Evolutionary conservation across 2,888 invertebrate genomes (phyloP), one percentile per base, ranked within the genome.

Genomic region (Teleogryllus oceanicus): DNA sequence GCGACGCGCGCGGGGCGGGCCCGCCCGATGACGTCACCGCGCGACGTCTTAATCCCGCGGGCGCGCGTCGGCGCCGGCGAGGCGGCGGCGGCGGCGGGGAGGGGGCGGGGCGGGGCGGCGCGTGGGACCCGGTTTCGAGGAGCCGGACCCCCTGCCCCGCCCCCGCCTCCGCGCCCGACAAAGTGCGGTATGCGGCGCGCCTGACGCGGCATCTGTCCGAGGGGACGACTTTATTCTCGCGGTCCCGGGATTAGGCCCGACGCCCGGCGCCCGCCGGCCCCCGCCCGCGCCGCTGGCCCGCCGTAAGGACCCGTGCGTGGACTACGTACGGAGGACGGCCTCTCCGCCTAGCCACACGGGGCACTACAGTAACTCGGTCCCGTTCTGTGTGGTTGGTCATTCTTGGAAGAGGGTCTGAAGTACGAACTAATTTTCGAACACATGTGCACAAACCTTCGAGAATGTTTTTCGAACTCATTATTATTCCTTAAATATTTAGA

Each of bases 21-120:
- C 8, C 16, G 62, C 13, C 62, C n/a, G 16, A 13, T 62, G 62
- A 62, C 62, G 62, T 62, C 62, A 62, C 37, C n/a, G 62, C 62
- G 62, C n/a, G n/a, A 62, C 62, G 62, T 62, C 62, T 62, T 62
- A 62, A 62, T 62, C 62, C 62, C 62, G 62, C 62, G 62, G 62
- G 62, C 62, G 62, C 62, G n/a, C 62, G 62, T 62, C 62, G 16
- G 62, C 62, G 62, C n/a, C 62, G 62, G 4, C 62, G 8, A 10
- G n/a, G 62, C 62, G 16, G 62, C 11, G 4, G 62, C 12, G 62
- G 11, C 51, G 2, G 12, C 51, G 16, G 62, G 62, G n/a, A 0
- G 8, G 62, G 16, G 62, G 10, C 16, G 62, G 62, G n/a, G 62
- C 13, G 62, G 16, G 62, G n/a, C n/a, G 62, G 62, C 13, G 62